These are phyloP conservation scores for Drosophila cracens DNA, from an alignment of 2,888 invertebrate genomes.

Conservation along the genomic window DNA sequence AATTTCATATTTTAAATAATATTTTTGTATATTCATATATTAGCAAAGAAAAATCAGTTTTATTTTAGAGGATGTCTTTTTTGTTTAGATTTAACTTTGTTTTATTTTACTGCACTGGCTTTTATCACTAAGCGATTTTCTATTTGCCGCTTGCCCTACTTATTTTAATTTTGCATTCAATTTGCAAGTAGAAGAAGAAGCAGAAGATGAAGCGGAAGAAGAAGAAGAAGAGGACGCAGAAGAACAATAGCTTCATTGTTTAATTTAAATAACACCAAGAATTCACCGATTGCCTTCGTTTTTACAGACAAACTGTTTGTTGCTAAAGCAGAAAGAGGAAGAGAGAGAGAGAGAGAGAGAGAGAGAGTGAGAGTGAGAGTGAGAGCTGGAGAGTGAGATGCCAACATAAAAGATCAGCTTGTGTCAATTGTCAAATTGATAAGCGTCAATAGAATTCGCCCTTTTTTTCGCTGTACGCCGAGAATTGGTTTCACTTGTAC, in stretches of 20 bases:
- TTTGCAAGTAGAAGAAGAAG: background rate
- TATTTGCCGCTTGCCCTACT: background rate
- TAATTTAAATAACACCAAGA: conserved; percentile 18
- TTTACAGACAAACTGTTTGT: conserved; percentile 59
- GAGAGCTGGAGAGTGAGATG: background rate
- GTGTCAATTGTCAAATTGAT: conserved; percentile 1
- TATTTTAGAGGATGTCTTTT: background rate
- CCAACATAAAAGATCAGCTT: background rate
- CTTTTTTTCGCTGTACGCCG: background rate
- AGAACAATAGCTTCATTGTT: conserved; percentile 52
- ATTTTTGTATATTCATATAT: no score
- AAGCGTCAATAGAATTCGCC: background rate
- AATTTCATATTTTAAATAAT: no score
- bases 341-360: background rate
- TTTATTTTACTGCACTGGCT: background rate
- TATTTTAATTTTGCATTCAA: background rate
- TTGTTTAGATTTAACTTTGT: no score
- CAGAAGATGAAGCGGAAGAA: background rate
- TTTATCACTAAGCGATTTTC: background rate
- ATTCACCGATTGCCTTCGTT: conserved; percentile 16
- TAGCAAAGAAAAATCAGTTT: background rate
- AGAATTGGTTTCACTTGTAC: background rate
- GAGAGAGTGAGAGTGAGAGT: background rate
- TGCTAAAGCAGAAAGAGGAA: conserved; percentile 2
- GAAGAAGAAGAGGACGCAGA: background rate